Evolutionary conservation across 2,797 vertebrate genomes (phyloP).

Genomic region (Amblyraja radiata): DNA sequence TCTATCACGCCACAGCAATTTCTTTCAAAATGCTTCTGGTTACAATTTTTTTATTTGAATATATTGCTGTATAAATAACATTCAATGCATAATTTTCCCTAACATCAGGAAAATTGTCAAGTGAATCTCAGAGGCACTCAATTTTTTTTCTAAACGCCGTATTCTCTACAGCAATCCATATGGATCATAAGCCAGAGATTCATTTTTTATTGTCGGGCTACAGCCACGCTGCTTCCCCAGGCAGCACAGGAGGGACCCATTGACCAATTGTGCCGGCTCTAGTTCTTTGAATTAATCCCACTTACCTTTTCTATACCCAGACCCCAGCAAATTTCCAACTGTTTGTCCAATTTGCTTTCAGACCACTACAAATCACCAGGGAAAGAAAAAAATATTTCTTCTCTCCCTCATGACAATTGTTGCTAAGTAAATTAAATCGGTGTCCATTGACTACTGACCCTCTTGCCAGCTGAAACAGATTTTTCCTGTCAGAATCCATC

Average conservation of each 20-base stretch:
- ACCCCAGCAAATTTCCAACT: not conserved
- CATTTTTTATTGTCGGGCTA: not conserved
- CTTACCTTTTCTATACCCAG: not conserved
- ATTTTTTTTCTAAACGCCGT: not conserved
- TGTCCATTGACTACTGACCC: not conserved
- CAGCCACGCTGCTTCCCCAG: not conserved
- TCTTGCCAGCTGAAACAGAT: not conserved
- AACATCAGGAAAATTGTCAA: not conserved
- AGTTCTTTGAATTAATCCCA: not conserved
- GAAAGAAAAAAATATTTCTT: not conserved
- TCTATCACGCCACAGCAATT: not conserved
- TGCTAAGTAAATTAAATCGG: not conserved
- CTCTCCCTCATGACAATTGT: not conserved
- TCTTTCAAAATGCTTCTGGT: not conserved
- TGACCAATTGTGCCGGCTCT: too few relatives aligned
- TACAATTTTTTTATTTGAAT: not conserved
- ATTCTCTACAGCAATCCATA: not conserved
- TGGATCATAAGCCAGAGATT: not conserved
- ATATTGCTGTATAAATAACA: not conserved
- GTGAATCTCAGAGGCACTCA: not conserved
- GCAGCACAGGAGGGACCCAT: not conserved
- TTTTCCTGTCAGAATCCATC: not conserved
- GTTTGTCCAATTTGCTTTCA: not conserved
- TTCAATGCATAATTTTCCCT: not conserved
- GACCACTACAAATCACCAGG: not conserved